phyloP scores from a whole-genome alignment of 1,140 invertebrate species.

The Stegodyphus mimosarum region DNA sequence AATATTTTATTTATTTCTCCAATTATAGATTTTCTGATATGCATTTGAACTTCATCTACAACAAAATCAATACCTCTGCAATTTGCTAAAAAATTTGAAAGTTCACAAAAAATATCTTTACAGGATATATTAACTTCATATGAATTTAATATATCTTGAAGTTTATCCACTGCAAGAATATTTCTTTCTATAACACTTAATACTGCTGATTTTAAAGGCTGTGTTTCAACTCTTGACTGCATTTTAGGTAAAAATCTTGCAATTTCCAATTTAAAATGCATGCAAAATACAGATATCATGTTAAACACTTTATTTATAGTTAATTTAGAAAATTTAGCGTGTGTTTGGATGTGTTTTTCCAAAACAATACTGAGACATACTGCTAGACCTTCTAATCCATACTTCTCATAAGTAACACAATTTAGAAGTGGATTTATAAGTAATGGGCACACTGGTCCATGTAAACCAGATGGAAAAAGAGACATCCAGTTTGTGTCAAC shows the following conservation, averaged over 20 bases:
- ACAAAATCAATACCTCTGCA: slow-evolving; percentile 22
- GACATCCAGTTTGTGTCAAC: background rate
- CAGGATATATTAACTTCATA: background rate
- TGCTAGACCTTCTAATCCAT: slow-evolving; percentile 15
- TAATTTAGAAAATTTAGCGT: slow-evolving; percentile 6
- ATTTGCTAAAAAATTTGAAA: slow-evolving; percentile 13
- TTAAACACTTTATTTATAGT: background rate
- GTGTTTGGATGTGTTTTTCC: background rate
- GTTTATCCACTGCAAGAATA: too few relatives aligned
- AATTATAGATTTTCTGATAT: slow-evolving; percentile 17
- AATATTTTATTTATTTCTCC: slow-evolving; percentile 18
- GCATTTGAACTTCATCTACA: slow-evolving; percentile 29
- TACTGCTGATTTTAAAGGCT: background rate
- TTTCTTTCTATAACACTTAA: background rate
- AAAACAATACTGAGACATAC: slow-evolving; percentile 26
- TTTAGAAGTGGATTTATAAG: slow-evolving; percentile 25
- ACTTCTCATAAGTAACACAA: background rate
- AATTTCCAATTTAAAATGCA: slow-evolving; percentile 2
- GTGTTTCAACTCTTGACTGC: background rate
- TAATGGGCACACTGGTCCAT: slow-evolving; percentile 44
- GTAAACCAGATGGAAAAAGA: slow-evolving; percentile 26
- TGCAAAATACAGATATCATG: slow-evolving; percentile 13
- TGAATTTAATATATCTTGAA: too few relatives aligned
- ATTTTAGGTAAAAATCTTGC: background rate
- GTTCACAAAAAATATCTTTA: slow-evolving; percentile 3